These are phyloP conservation scores for Thalpophila matura DNA, from an alignment of 2,888 invertebrate species.

Conservation along the genomic window DNA sequence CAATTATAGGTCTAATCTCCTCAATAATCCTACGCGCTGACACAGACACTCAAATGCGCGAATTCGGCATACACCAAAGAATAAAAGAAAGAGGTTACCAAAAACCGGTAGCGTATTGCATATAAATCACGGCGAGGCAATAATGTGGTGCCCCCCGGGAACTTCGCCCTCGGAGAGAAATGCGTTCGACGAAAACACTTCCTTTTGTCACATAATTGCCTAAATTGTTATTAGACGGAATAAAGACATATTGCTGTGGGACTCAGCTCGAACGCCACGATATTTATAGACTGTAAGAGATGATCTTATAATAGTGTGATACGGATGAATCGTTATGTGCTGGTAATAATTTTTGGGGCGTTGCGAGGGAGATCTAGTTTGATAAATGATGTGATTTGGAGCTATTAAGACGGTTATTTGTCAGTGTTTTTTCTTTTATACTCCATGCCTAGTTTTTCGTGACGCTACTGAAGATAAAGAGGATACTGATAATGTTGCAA, in stretches of 20 bases:
- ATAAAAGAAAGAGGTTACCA: slow-evolving; percentile 65
- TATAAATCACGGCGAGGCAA: slow-evolving; percentile 88
- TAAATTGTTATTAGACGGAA: slow-evolving; percentile 90
- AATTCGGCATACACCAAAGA: slow-evolving; percentile 44
- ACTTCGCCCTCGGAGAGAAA: slow-evolving; percentile 74
- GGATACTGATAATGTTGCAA: slow-evolving; percentile 10
- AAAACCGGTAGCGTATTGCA: slow-evolving; percentile 77
- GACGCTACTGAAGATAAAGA: slow-evolving; percentile 22
- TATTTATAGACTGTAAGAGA: slow-evolving; percentile 87
- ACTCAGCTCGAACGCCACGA: slow-evolving; percentile 61
- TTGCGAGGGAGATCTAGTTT: slow-evolving; percentile 59
- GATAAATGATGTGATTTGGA: slow-evolving; percentile 62
- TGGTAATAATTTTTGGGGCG: slow-evolving; percentile 66
- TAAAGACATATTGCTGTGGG: slow-evolving; percentile 89
- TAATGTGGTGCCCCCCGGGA: slow-evolving; percentile 85
- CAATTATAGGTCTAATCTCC: slow-evolving; percentile 46
- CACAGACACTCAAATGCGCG: slow-evolving; percentile 24
- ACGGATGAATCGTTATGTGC: slow-evolving; percentile 70
- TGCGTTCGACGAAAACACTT: slow-evolving; percentile 85
- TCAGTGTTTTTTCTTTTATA: slow-evolving; percentile 32
- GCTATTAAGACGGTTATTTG: slow-evolving; percentile 50
- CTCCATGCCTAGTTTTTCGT: slow-evolving; percentile 23
- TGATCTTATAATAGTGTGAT: slow-evolving; percentile 87
- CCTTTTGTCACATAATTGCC: slow-evolving; percentile 90
- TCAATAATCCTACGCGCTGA: no score